These are phyloP conservation scores for Chymomyza costata DNA, from an alignment of 1,140 invertebrate genomes.

Conservation along the genomic window DNA sequence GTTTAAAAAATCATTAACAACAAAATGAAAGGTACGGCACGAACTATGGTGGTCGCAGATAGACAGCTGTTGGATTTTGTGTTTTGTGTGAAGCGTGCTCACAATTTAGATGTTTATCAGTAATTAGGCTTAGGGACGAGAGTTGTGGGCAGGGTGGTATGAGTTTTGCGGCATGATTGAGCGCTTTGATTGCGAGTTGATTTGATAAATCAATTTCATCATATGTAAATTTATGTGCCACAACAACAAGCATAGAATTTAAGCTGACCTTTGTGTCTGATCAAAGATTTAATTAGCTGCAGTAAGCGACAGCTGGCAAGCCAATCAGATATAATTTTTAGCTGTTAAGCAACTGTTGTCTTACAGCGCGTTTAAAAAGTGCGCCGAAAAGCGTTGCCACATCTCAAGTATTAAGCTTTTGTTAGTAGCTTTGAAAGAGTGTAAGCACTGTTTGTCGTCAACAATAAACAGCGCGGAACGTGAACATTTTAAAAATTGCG, in stretches of 20 bases:
- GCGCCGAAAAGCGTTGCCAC: constrained; percentile 25
- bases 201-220: constrained; percentile 66
- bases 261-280: constrained; percentile 13
- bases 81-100: constrained; percentile 27
- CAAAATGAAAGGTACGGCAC: too few relatives aligned
- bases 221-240: constrained; percentile 55
- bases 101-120: constrained; percentile 65
- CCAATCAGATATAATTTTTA: too few relatives aligned
- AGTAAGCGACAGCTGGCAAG: too few relatives aligned
- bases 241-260: not conserved
- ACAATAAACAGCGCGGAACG: too few relatives aligned
- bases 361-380: too few relatives aligned
- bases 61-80: constrained; percentile 40
- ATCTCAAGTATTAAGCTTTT: too few relatives aligned
- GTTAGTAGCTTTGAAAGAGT: too few relatives aligned
- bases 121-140: constrained; percentile 59
- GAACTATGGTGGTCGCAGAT: constrained; percentile 32
- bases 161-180: constrained; percentile 43
- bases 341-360: too few relatives aligned
- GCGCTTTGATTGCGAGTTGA: constrained; percentile 7
- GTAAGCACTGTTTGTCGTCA: too few relatives aligned
- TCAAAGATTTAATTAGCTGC: constrained; percentile 53
- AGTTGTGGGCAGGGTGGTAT: constrained; percentile 29
- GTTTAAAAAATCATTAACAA: constrained; percentile 67
- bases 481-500: constrained; percentile 75